phyloP scores from a whole-genome alignment of 2,797 vertebrate genomes.

The Echeneis naucrates region DNA sequence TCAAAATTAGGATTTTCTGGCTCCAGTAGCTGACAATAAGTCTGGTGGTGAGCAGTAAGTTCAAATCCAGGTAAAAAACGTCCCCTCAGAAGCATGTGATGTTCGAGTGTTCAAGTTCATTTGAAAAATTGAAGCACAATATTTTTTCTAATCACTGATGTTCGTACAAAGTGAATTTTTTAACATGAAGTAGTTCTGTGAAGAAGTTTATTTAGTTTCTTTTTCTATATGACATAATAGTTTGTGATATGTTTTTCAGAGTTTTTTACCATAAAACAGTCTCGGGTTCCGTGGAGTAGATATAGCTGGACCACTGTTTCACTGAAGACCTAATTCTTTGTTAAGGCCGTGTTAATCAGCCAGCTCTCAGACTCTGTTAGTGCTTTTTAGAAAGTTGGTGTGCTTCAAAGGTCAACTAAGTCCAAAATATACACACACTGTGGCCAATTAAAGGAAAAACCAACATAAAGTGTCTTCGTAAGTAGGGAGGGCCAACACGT shows the following conservation, averaged over 20 bases:
- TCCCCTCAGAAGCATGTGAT: not conserved
- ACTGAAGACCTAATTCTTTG: slow-evolving; percentile 64
- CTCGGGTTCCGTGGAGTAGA: slow-evolving; percentile 28
- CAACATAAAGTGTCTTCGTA: not conserved
- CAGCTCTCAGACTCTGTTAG: slow-evolving; percentile 61
- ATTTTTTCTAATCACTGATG: not conserved
- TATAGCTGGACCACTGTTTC: slow-evolving; percentile 28
- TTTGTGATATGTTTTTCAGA: not conserved
- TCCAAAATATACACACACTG: slow-evolving; percentile 38
- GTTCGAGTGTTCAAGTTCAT: not conserved
- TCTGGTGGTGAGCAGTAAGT: not conserved
- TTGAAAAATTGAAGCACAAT: not conserved
- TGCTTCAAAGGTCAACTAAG: slow-evolving; percentile 62
- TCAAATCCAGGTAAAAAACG: not conserved
- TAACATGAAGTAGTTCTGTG: not conserved
- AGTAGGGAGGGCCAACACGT: not conserved
- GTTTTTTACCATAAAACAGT: slow-evolving; percentile 24
- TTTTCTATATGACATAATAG: not conserved
- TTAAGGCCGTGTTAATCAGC: slow-evolving; percentile 69
- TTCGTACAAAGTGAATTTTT: not conserved
- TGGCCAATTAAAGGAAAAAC: not conserved
- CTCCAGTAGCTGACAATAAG: slow-evolving; percentile 1
- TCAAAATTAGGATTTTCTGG: slow-evolving; percentile 29
- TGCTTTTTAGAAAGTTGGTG: slow-evolving; percentile 51
- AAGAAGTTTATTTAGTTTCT: not conserved